Evolutionary conservation across 2,113 vertebrate genomes (phyloP).

Genomic region (Hypanus sabinus): DNA sequence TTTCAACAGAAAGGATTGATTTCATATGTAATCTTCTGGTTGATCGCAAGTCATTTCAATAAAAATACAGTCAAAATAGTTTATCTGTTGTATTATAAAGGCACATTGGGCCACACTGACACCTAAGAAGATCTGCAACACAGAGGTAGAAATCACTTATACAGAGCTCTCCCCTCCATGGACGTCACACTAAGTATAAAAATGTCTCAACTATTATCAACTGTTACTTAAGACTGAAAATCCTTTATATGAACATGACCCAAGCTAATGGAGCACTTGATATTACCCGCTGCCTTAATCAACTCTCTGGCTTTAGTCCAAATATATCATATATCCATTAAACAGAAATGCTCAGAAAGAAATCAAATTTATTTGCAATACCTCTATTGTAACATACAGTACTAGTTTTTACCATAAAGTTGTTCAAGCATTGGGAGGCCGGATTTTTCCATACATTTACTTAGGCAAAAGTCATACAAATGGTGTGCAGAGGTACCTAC

Average conservation of each 20-base stretch:
- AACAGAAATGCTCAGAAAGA: neutral
- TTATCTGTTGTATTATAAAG: constrained; percentile 1
- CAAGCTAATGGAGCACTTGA: constrained; percentile 12
- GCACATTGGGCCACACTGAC: neutral
- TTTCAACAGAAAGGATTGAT: constrained; percentile 29
- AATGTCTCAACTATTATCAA: neutral
- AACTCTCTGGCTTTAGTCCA: neutral
- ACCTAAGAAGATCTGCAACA: neutral
- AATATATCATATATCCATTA: constrained; percentile 7
- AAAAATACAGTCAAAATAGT: constrained; percentile 11
- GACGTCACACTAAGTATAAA: neutral
- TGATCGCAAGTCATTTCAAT: neutral
- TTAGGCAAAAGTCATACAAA: neutral
- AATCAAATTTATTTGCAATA: neutral
- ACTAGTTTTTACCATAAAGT: neutral
- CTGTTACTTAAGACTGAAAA: neutral
- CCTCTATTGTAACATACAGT: neutral
- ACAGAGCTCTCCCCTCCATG: neutral
- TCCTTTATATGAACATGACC: neutral
- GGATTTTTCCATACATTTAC: neutral
- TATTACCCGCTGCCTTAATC: constrained; percentile 9
- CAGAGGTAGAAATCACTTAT: neutral
- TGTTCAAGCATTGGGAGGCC: neutral
- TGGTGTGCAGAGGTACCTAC: neutral
- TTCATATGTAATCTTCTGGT: neutral